Conservation (phyloP, 1,140 invertebrate genomes). For the Grapholita molesta region DNA sequence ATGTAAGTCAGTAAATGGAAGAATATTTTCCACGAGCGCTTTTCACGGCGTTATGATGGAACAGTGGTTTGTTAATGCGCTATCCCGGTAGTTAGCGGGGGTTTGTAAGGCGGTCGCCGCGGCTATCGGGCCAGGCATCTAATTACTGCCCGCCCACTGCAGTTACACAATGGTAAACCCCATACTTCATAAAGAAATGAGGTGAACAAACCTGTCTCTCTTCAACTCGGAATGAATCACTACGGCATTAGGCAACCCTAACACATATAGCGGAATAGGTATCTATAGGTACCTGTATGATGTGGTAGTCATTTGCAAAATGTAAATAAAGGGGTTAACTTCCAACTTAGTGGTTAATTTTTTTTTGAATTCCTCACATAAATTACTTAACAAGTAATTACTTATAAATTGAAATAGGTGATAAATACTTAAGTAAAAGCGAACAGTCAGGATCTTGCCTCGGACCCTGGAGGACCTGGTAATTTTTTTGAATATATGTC, state of each 20-base stretch:
- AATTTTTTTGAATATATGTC: too few relatives aligned
- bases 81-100: not conserved
- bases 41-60: conserved; percentile 23
- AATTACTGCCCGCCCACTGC: conserved; percentile 53
- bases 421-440: too few relatives aligned
- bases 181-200: conserved; percentile 30
- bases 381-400: too few relatives aligned
- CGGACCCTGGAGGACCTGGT: too few relatives aligned
- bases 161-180: conserved; percentile 26
- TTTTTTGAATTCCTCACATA: too few relatives aligned
- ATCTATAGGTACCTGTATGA: too few relatives aligned
- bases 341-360: too few relatives aligned
- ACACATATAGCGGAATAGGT: not conserved
- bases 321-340: too few relatives aligned
- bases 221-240: conserved; percentile 35
- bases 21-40: conserved; percentile 23
- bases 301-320: too few relatives aligned
- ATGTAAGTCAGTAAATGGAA: too few relatives aligned
- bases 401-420: too few relatives aligned
- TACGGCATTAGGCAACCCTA: not conserved
- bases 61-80: conserved; percentile 37
- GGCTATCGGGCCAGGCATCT: conserved; percentile 62
- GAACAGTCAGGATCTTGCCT: too few relatives aligned
- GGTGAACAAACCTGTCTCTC: conserved; percentile 47
- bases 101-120: conserved; percentile 23